Evolutionary conservation across 2,797 vertebrate species (phyloP), one percentile per base, ranked within the genome.

Genomic region (Pangasius krempfi): DNA sequence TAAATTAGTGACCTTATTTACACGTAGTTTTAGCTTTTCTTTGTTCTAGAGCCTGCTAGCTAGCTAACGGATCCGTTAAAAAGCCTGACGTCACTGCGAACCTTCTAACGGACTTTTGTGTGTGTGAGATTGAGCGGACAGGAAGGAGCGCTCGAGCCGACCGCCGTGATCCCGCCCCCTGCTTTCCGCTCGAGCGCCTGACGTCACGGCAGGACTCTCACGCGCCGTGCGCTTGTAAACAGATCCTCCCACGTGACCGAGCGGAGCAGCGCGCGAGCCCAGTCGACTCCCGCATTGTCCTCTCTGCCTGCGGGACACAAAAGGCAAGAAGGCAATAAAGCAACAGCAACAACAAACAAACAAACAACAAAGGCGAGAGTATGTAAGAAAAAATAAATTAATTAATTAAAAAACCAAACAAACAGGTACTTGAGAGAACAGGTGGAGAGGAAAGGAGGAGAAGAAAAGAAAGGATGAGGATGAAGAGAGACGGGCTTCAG

Each of bases 151-250:
- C 62, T n/a, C 27, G 40, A 76, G 40, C 72, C 72, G 22, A 27
- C 9, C 27, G 12, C 64, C 5, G 13, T 56, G 50, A 13, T 12
- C 70, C 70, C 54, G 85, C 56, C 85, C 85, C 2, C 18, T 18
- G 33, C 2, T n/a, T 85, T 70, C n/a, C 64, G 62, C 93, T 93
- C 93, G 93, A 92, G 93, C 93, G 90, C 89, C 92, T 92, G 93
- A 92, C 93, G 93, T 94, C 93, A 94, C 92, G 90, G 22, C 84
- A 33, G 75, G 18, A 62, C 86, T 30, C 86, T 80, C 44, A 62
- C 58, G 72, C 85, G 60, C 40, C 44, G 81, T 60, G 72, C 81
- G 95, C 96, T 97, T 97, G 98, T 98, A 98, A 98, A 98, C 97
- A 98, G 94, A 97, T 92, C 94, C 93, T 86, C 94, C 93, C 96